Evolutionary conservation across 2,113 vertebrate species (phyloP).

Genomic region (Mobula birostris): DNA sequence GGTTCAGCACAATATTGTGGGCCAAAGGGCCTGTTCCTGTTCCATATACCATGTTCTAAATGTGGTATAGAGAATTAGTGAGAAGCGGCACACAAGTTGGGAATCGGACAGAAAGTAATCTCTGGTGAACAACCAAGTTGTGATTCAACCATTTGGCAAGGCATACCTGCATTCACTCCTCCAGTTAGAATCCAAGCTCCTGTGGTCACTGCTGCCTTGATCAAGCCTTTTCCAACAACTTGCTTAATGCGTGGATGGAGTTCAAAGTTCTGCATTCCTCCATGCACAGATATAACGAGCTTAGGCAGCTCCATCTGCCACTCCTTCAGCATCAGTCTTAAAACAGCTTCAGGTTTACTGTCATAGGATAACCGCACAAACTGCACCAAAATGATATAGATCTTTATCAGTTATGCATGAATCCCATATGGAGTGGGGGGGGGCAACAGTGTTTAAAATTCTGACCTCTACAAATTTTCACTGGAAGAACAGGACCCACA

Average conservation of each 20-base stretch:
- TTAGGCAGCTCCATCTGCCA: constrained; percentile 99
- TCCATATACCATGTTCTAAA: too few species aligned
- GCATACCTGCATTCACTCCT: constrained; percentile 87
- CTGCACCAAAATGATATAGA: constrained; percentile 51
- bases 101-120: background rate
- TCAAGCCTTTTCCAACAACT: constrained; percentile 92
- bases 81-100: background rate
- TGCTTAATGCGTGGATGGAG: constrained; percentile 95
- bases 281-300: constrained; percentile 95
- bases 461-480: too few species aligned
- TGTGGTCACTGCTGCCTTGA: constrained; percentile 96
- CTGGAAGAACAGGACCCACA: too few species aligned
- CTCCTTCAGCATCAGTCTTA: constrained; percentile 91
- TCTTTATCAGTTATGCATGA: background rate
- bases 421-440: background rate
- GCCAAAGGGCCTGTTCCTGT: too few species aligned
- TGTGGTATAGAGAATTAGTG: background rate
- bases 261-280: constrained; percentile 96
- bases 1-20: too few species aligned
- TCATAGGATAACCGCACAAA: constrained; percentile 87
- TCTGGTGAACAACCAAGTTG: too few species aligned
- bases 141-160: background rate
- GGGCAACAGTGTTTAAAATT: background rate
- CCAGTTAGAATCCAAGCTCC: constrained; percentile 98
- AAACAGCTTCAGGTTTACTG: constrained; percentile 83